Base-by-base conservation (phyloP, 2,797 vertebrate species). In the Brotula barbata region DNA sequence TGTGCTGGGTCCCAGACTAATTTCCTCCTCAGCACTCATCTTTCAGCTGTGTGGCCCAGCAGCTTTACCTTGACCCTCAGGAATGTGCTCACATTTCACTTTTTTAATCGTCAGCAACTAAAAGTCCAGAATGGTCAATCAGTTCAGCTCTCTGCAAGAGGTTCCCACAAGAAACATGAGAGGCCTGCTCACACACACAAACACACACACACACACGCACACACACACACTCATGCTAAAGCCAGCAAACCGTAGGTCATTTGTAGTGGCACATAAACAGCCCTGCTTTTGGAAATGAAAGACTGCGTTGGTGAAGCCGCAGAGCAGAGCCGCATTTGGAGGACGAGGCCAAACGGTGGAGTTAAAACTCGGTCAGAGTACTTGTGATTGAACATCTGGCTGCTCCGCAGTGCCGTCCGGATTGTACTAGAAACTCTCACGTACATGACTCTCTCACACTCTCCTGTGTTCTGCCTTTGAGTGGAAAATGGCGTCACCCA, bases 1-100 rank as follows among this genome's bases (percentile, higher is more conserved):
- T 43, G 56, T 36, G 41, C 50, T 33, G 37, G 19, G 28, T 67
- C 49, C 17, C 16, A 25, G 64, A 75, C 71, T 77, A 61, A 77
- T 80, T 80, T 77, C 68, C 74, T 75, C 49, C 80, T 43, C 51
- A 62, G 64, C 67, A 16, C 72, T 75, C 53, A 25, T 87, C 83
- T 89, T 75, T 86, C 85, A 74, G 57, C 90, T 89, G 87, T 80
- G 82, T 9, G 34, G 59, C 73, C 70, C 23, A 80, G 49, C 23
- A 48, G 79, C 83, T 81, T 74, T 59, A 74, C 54, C 69, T 77
- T 46, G 79, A 64, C 69, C 77, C 53, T 58, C 57, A 66, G 75
- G 86, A 91, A 91, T 89, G 88, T 34, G 82, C 86, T 90, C 89
- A 62, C 54, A 23, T 90, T 90, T 90, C 90, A 90, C 85, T 84